Base-by-base conservation (phyloP, 2,888 invertebrate genomes). In the Cynaeus angustus region DNA sequence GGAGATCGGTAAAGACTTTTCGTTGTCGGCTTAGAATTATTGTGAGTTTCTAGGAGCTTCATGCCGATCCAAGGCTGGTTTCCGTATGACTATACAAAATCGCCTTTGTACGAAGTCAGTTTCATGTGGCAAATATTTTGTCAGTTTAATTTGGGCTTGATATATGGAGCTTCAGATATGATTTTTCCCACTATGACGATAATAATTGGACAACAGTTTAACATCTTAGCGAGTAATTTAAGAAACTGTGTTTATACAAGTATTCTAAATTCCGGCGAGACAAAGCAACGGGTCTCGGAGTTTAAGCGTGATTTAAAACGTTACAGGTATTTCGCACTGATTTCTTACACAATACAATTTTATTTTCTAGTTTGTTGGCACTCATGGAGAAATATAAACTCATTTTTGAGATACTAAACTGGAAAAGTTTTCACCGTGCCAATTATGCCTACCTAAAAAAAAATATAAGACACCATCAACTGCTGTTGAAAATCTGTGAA, bases 221-320 rank as follows among this genome's bases (percentile, higher is more conserved):
- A 59, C 45, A 59, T 59, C 12, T 13, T 59, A 10, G 45, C 59
- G 3, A 59, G 46, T 12, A 59, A 59, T 28, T 46, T 59, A 1
- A 59, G 16, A 10, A 59, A 59, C 38, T 14, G 26, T 14, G 21
- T 59, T 12, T 46, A 28, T 13, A n/a, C 6, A 0, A 8, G 26
- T 5, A 9, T 58, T 8, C 9, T 59, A 8, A 46, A 59, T 26
- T 30, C 14, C 5, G 46, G 46, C 5, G 14, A 26, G 8, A n/a
- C 26, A 1, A 45, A 28, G 12, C 3, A 28, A 1, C 10, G 5
- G 4, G 59, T 59, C 1, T 1, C 1, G 1, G 28, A 59, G 3
- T 46, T 59, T 26, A 59, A 8, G n/a, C 7, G 13, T 3, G 14
- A 30, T 28, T 26, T 14, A 41, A 7, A 58, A 43, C 6, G 9